Conservation (phyloP, 2,113 vertebrate species). For the Tursiops truncatus region DNA sequence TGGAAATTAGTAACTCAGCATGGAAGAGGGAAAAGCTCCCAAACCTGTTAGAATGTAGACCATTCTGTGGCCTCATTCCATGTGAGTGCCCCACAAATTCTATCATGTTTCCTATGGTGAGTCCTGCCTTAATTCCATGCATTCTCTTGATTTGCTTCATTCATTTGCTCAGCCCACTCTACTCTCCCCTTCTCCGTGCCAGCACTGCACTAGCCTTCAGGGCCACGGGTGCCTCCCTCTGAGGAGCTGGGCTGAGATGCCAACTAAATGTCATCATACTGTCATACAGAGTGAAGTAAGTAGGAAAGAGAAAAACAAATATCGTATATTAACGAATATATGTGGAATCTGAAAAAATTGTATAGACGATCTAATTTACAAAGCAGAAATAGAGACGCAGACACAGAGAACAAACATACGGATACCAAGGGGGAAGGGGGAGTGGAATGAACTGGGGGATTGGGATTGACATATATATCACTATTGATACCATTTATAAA, state of each 20-base stretch:
- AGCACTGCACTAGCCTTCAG: neutral
- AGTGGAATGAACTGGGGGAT: too few species aligned
- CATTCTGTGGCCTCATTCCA: neutral
- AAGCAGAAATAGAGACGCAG: too few species aligned
- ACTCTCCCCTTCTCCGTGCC: accelerated
- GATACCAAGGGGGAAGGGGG: too few species aligned
- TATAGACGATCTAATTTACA: too few species aligned
- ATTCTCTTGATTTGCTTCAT: neutral
- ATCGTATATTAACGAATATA: too few species aligned
- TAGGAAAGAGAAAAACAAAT: too few species aligned
- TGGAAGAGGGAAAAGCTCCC: neutral
- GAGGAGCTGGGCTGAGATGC: neutral
- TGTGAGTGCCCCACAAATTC: neutral
- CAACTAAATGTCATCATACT: neutral
- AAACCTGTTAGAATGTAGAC: neutral
- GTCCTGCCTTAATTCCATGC: neutral
- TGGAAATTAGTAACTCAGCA: neutral
- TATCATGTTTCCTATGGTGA: neutral
- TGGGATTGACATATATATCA: too few species aligned
- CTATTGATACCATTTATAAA: too few species aligned
- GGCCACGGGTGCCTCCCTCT: neutral
- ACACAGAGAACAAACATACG: too few species aligned
- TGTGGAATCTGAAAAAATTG: too few species aligned
- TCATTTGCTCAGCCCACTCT: neutral
- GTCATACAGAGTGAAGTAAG: too few species aligned